Base-by-base conservation (phyloP, 92 coral and sea anemone genomes). In the Actinernus sp. region DNA sequence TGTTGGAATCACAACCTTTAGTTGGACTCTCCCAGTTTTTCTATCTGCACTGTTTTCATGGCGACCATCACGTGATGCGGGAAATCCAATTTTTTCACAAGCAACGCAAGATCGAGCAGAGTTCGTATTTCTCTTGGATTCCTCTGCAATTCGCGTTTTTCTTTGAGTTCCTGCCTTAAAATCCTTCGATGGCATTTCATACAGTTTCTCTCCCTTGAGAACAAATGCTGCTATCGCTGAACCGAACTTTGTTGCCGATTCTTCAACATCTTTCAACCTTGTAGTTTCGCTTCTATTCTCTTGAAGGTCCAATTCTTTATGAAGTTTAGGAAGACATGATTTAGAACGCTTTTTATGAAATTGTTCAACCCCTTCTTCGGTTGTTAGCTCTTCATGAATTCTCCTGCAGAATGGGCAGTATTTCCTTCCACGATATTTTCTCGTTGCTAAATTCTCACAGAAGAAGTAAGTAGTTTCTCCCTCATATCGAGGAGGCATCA, bases 381-480 rank as follows among this genome's bases (percentile, higher is more conserved):
- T 27, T 23, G 22, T 41, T 12, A 70, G 32, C 11, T 20, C 43
- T 21, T 23, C 55, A 25, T 70, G 78, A 21, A 47, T 41, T 19
- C 29, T 57, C 37, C 78, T 34, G 29, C 78, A 70, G 26, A 70
- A 70, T 11, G 78, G 57, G 54, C 78, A 70, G 22, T 49, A 70
- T 36, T 57, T 70, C 16, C 58, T 43, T 6, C 58, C 34, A 1
- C 41, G 13, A 26, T 14, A 24, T 1, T 57, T 28, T 14, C 66
- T 40, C 21, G 47, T 45, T 26, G 44, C 9, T 45, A 4, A 4
- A 17, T 45, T 45, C 19, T 45, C 52, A 18, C 52, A 45, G 22
- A 45, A 45, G 21, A 45, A 45, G 52, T 45, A 45, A 17, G 52
- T 45, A 6, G 52, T 45, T 45, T 45, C 52, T 18, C 22, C 52